phyloP scores from a whole-genome alignment of 2,888 invertebrate genomes.

The Athalia cordata region DNA sequence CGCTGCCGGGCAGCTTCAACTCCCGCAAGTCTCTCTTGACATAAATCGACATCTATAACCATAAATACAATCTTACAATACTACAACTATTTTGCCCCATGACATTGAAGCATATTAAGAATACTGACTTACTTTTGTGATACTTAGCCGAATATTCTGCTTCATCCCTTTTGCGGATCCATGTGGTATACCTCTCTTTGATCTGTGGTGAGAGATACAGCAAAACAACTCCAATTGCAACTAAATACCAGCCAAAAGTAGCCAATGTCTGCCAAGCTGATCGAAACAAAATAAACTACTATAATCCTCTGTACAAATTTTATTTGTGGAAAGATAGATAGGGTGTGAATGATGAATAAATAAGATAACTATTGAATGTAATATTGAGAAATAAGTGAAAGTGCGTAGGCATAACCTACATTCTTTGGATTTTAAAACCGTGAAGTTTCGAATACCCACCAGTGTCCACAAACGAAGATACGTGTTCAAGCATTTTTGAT shows the following conservation, averaged over 20 bases:
- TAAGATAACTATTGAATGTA: neutral
- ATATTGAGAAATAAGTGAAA: neutral
- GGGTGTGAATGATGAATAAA: neutral
- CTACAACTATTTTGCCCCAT: neutral
- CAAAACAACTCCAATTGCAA: constrained; percentile 61
- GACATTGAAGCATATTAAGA: neutral
- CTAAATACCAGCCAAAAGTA: constrained; percentile 72
- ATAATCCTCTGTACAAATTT: neutral
- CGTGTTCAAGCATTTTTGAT: neutral
- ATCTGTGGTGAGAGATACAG: constrained; percentile 68
- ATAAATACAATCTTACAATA: neutral
- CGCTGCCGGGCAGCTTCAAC: constrained; percentile 70
- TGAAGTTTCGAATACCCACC: constrained; percentile 1
- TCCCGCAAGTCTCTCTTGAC: constrained; percentile 65
- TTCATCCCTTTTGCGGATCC: constrained; percentile 67
- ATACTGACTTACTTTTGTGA: constrained; percentile 71
- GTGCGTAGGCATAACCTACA: constrained; percentile 21
- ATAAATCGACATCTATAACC: constrained; percentile 72
- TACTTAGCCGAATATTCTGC: constrained; percentile 73
- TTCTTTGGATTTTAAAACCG: neutral
- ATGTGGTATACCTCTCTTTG: constrained; percentile 64
- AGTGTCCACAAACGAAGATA: constrained; percentile 3
- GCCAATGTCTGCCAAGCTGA: constrained; percentile 61
- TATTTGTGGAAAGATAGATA: neutral
- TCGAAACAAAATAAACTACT: neutral